Conservation (phyloP, 2,797 vertebrate genomes). For the Eurystomus glaucurus region DNA sequence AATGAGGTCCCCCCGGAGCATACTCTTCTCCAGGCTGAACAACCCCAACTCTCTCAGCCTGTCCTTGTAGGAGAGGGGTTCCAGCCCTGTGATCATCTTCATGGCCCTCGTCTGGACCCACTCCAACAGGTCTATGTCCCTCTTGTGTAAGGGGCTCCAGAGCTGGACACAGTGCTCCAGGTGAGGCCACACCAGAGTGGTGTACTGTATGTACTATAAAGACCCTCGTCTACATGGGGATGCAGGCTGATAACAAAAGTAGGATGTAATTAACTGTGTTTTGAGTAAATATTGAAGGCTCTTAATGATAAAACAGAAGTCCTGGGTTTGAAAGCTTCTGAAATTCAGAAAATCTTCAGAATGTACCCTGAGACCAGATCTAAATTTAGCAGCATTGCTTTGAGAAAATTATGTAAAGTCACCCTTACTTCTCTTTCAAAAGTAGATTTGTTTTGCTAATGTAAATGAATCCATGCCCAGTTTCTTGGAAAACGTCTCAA, state of each 20-base stretch:
- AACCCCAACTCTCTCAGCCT: neutral
- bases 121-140: neutral
- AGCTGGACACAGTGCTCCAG: neutral
- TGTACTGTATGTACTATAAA: neutral
- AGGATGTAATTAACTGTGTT: neutral
- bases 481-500: slow-evolving; percentile 52
- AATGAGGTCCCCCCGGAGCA: neutral
- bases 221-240: neutral
- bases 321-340: neutral
- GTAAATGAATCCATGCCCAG: slow-evolving; percentile 61
- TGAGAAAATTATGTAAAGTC: slow-evolving; percentile 30
- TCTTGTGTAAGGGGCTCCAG: neutral
- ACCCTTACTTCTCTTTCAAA: slow-evolving; percentile 21
- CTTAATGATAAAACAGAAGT: neutral
- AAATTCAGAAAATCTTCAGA: neutral
- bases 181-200: neutral
- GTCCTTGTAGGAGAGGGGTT: neutral
- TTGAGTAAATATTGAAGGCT: neutral
- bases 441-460: slow-evolving; percentile 61
- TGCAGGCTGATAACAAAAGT: neutral
- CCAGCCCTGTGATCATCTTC: neutral
- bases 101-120: neutral
- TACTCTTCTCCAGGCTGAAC: neutral
- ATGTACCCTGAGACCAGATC: neutral
- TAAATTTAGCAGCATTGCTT: slow-evolving; percentile 37